phyloP scores from a whole-genome alignment of 2,888 invertebrate genomes.

The Synanthedon tipuliformis region DNA sequence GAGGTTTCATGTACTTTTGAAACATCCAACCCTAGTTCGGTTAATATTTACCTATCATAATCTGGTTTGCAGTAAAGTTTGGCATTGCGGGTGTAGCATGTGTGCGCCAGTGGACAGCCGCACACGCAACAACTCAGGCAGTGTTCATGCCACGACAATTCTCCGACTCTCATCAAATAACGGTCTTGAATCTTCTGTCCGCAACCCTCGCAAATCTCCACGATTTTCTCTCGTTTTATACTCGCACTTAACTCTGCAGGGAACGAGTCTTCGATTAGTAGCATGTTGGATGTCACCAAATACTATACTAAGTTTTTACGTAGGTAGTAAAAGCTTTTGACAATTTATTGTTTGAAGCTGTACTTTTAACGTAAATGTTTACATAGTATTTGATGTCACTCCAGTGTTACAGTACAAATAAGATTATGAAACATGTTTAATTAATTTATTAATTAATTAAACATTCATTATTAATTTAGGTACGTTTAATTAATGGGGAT shows the following conservation, averaged over 20 bases:
- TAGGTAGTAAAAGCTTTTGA: too few species aligned
- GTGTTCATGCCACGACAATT: constrained; percentile 95
- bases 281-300: constrained; percentile 21
- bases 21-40: background rate
- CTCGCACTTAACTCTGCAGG: constrained; percentile 61
- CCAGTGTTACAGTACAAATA: too few species aligned
- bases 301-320: background rate
- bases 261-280: constrained; percentile 33
- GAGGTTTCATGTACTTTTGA: background rate
- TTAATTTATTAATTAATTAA: too few species aligned
- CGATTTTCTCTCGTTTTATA: constrained; percentile 83
- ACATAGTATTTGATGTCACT: too few species aligned
- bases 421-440: too few species aligned
- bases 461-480: too few species aligned
- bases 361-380: too few species aligned
- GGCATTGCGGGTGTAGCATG: constrained; percentile 94
- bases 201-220: constrained; percentile 94
- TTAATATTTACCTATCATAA: constrained; percentile 85
- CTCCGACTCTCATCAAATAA: constrained; percentile 94
- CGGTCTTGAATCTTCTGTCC: constrained; percentile 95
- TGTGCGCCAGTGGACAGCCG: constrained; percentile 87
- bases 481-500: too few species aligned
- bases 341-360: too few species aligned
- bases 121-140: constrained; percentile 97
- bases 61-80: constrained; percentile 97